These are phyloP conservation scores for Coregonus ussuriensis DNA, from an alignment of 2,797 vertebrate species.

Conservation along the genomic window DNA sequence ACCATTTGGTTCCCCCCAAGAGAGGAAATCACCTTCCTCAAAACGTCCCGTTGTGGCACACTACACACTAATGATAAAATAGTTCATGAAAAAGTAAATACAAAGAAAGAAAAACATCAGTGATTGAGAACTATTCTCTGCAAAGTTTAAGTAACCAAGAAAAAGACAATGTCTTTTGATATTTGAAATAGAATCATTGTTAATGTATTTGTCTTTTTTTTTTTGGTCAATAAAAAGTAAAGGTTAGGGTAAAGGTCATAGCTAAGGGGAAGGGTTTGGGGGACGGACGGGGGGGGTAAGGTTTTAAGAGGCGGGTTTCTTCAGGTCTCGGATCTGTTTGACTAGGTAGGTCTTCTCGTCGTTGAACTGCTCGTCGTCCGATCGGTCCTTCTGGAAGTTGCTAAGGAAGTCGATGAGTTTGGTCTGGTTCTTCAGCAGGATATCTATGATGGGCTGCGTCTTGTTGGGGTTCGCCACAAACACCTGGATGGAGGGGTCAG, in stretches of 20 bases:
- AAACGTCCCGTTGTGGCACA: slow-evolving; percentile 59
- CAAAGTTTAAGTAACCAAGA: slow-evolving; percentile 64
- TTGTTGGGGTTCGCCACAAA: slow-evolving; percentile 98
- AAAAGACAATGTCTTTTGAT: slow-evolving; percentile 53
- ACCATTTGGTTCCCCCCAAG: slow-evolving; percentile 57
- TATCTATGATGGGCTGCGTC: slow-evolving; percentile 93
- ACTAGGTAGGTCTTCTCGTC: slow-evolving; percentile 98
- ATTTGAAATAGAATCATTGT: slow-evolving; percentile 72
- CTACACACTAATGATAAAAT: slow-evolving; percentile 55
- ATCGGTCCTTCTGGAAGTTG: slow-evolving; percentile 95
- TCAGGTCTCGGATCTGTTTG: slow-evolving; percentile 97
- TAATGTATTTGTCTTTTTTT: slow-evolving; percentile 61
- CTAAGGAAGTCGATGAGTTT: slow-evolving; percentile 96
- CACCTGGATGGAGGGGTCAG: slow-evolving; percentile 76
- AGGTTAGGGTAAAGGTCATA: slow-evolving; percentile 22
- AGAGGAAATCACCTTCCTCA: slow-evolving; percentile 57
- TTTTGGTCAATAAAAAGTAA: slow-evolving; percentile 70
- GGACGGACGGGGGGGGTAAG: slow-evolving; percentile 9
- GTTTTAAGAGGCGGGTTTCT: slow-evolving; percentile 84
- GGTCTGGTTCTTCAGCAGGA: slow-evolving; percentile 96
- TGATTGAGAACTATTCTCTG: slow-evolving; percentile 68
- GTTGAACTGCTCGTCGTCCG: slow-evolving; percentile 93
- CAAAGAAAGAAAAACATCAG: slow-evolving; percentile 52
- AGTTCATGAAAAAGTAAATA: slow-evolving; percentile 38
- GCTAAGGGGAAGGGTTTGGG: neutral